A percentile compares a stretch with the other conserved stretches of the same genome.
These are phyloP conservation scores for Ptychochromis oligacanthus DNA, from an alignment of 2,113 vertebrate species.

Conservation along the genomic window DNA sequence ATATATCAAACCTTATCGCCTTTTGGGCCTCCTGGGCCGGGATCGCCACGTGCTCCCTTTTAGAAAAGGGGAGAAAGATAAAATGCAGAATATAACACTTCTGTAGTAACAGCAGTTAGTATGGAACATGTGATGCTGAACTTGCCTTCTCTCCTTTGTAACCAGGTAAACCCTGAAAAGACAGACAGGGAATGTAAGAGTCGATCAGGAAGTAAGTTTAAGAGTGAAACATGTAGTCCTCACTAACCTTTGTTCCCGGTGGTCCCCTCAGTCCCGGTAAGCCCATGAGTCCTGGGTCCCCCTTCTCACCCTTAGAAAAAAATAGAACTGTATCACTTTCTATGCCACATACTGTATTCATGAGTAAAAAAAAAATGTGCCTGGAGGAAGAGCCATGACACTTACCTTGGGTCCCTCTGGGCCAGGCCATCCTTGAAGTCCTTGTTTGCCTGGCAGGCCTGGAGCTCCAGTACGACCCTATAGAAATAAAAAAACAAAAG, in stretches of 20 bases:
- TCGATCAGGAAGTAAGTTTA: background rate
- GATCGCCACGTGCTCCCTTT: constrained; percentile 63
- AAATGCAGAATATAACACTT: background rate
- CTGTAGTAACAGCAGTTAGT: background rate
- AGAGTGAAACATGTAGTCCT: background rate
- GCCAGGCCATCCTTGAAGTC: constrained; percentile 86
- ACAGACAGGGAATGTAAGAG: background rate
- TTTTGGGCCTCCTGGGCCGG: constrained; percentile 64
- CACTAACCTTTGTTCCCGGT: constrained; percentile 87
- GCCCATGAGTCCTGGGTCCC: constrained; percentile 90
- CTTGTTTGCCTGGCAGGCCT: constrained; percentile 89
- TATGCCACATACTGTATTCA: too few species aligned
- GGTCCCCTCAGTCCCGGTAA: constrained; percentile 92
- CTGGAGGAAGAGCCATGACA: background rate
- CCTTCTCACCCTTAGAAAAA: constrained; percentile 89
- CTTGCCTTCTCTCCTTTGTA: constrained; percentile 72
- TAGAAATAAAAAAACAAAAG: background rate
- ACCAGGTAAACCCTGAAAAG: constrained; percentile 69
- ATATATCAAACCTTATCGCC: constrained; percentile 68
- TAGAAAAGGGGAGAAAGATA: background rate
- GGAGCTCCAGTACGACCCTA: constrained; percentile 91
- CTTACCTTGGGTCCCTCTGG: constrained; percentile 85
- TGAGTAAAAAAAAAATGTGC: background rate
- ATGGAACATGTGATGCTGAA: background rate
- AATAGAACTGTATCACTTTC: background rate